phyloP scores from a whole-genome alignment of 2,797 vertebrate genomes.

The Dicrostonyx torquatus region DNA sequence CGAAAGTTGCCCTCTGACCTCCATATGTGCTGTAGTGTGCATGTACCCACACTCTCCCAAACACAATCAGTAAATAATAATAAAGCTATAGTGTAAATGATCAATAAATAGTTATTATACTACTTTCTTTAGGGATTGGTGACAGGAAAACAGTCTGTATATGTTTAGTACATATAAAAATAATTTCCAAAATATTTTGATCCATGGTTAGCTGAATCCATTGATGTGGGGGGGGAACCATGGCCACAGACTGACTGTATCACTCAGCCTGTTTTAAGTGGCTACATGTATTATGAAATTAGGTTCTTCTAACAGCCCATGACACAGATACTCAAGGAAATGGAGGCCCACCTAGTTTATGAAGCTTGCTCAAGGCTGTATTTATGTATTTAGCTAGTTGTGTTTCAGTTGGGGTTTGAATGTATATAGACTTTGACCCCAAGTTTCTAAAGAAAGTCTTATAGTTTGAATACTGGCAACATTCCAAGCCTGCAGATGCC shows the following conservation, averaged over 20 bases:
- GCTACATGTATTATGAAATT: not conserved
- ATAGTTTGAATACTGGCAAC: not conserved
- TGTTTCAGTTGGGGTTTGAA: not conserved
- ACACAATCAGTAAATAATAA: not conserved
- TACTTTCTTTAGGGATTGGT: not conserved
- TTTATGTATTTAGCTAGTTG: not conserved
- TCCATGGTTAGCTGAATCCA: not conserved
- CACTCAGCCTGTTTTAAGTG: not conserved
- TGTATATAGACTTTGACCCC: not conserved
- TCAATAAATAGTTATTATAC: not conserved
- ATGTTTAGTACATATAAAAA: not conserved
- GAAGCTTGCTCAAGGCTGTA: not conserved
- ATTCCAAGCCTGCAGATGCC: not conserved
- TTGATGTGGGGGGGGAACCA: not conserved
- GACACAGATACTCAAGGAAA: not conserved
- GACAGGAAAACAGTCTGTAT: not conserved
- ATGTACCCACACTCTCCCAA: not conserved
- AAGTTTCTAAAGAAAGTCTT: constrained; percentile 12
- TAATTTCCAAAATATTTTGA: not conserved
- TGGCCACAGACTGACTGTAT: not conserved
- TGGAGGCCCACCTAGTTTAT: not conserved
- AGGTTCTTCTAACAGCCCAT: not conserved
- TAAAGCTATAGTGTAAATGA: not conserved
- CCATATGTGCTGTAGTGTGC: not conserved
- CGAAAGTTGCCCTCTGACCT: not conserved